Percentiles rank a stretch among this genome's conserved stretches.
These are phyloP conservation scores for Acropora tenuis DNA, from an alignment of 64 coral and sea anemone species.

Conservation along the genomic window DNA sequence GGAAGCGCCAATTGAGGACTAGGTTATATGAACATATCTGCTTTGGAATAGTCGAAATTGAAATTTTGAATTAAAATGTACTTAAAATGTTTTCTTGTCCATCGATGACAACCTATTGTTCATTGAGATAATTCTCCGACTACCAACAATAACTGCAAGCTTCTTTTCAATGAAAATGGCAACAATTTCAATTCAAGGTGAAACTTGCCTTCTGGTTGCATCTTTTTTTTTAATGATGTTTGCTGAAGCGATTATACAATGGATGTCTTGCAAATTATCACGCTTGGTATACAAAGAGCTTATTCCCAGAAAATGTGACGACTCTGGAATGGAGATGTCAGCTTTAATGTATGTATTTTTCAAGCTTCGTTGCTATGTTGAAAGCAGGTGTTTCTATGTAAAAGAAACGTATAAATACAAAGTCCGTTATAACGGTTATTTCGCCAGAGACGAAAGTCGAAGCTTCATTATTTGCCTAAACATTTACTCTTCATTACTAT, in stretches of 20 bases:
- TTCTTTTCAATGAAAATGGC: conserved; percentile 7
- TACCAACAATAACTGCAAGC: background rate
- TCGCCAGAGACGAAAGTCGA: too few species aligned
- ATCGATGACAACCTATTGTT: background rate
- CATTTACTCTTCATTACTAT: too few species aligned
- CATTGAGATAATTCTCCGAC: background rate
- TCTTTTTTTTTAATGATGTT: background rate
- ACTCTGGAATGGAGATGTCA: too few species aligned
- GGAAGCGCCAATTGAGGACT: background rate
- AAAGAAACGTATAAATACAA: too few species aligned
- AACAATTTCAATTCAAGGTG: conserved; percentile 9
- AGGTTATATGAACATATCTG: background rate
- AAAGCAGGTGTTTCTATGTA: background rate
- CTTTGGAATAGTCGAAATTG: background rate
- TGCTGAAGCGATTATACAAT: too few species aligned
- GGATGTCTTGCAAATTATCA: too few species aligned
- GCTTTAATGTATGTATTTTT: background rate
- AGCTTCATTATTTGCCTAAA: too few species aligned
- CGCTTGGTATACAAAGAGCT: too few species aligned
- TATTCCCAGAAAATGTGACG: too few species aligned
- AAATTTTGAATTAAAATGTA: background rate
- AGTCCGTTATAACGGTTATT: too few species aligned
- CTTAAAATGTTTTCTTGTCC: background rate
- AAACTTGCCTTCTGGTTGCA: background rate
- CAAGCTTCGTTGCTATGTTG: background rate